Evolutionary conservation across 2,797 vertebrate species (phyloP), one percentile per base, ranked within the genome.

Genomic region (Spinus pinus): DNA sequence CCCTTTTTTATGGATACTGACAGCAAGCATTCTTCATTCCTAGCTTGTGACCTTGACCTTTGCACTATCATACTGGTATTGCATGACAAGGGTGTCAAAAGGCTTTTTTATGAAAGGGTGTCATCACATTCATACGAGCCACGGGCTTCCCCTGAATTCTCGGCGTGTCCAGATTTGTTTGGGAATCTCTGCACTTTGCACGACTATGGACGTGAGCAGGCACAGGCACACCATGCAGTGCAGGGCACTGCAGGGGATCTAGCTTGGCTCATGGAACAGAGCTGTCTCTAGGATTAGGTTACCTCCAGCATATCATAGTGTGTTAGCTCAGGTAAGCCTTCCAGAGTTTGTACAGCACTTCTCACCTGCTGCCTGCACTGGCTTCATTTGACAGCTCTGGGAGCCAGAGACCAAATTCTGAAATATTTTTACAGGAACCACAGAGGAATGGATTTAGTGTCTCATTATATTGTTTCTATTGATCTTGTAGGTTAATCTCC

Each of bases 251-350:
- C 72, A 65, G 72, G 70, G 74, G 85, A 94, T 57, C 42, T 50
- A 15, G 41, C 72, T 47, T 61, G 70, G 91, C 82, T 94, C 77
- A 4, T 13, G 50, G n/a, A 33, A 46, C 71, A 51, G 53, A 67
- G n/a, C 13, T 78, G 30, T 78, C 69, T 83, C 75, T 41, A 10
- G 50, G 54, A n/a, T 81, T 74, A 65, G 3, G 2, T 94, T 94
- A 78, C 91, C 61, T 69, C 30, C 6, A 33, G 82, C 69, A 78
- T 46, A 74, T 71, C 49, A 11, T 1, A 2, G 57, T 39, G 7
- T 80, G 31, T 86, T 93, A 79, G 86, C 83, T 94, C 85, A 94
- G 82, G 91, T 89, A 49, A 93, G 39, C 54, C 65, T 86, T 81
- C 46, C 65, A 61, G 49, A 93, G 65, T 65, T 19, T 24, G 1